Conservation (phyloP, 1,140 invertebrate species). For the Spodoptera frugiperda region DNA sequence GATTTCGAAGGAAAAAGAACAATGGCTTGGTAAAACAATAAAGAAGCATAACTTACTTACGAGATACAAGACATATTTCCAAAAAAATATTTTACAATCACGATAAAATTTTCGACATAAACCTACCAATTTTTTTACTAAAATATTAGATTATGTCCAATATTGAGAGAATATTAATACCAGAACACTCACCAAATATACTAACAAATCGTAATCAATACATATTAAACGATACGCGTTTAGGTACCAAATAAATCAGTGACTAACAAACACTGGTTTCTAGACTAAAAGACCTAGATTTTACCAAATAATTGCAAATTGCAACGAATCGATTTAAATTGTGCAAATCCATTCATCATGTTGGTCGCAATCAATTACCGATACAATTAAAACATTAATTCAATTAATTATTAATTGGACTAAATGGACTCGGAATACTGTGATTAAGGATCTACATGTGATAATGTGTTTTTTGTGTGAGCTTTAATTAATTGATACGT, state of each 20-base stretch:
- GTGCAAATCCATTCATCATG: conserved; percentile 32
- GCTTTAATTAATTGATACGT: background rate
- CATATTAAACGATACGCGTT: background rate
- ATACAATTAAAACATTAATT: conserved; percentile 35
- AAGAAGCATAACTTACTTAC: too few species aligned
- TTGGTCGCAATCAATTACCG: conserved; percentile 5
- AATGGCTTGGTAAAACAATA: too few species aligned
- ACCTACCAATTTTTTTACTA: too few species aligned
- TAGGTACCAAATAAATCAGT: conserved; percentile 1
- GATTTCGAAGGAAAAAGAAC: too few species aligned
- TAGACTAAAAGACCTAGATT: conserved; percentile 11
- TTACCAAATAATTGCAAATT: conserved; percentile 1
- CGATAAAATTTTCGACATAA: too few species aligned
- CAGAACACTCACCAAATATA: background rate
- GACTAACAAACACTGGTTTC: conserved; percentile 1
- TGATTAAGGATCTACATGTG: conserved; percentile 24
- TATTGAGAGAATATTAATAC: too few species aligned
- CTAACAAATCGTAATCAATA: background rate
- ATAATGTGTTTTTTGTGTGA: background rate
- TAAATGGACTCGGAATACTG: conserved; percentile 1
- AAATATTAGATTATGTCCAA: too few species aligned
- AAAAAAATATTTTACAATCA: too few species aligned
- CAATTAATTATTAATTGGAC: conserved; percentile 21
- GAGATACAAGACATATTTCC: too few species aligned
- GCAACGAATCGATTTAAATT: conserved; percentile 25